A percentile compares a stretch with the other conserved stretches of the same genome.
These are phyloP conservation scores for Heliconius cydno DNA, from an alignment of 2,888 invertebrate genomes.

Conservation along the genomic window DNA sequence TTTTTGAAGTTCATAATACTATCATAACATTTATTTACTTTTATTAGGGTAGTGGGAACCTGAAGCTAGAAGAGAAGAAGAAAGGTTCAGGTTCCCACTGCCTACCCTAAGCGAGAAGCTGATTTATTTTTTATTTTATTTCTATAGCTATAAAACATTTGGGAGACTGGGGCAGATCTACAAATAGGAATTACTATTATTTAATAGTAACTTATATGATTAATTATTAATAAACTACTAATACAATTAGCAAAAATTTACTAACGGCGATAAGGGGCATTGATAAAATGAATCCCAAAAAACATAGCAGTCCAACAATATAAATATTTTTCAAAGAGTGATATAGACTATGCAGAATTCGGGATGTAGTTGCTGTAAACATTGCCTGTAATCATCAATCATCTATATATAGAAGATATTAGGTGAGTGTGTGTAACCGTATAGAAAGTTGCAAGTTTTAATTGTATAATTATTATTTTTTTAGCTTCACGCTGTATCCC, in stretches of 20 bases:
- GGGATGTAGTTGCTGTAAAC: slow-evolving; percentile 61
- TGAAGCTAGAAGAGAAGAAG: too few relatives aligned
- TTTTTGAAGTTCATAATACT: not conserved
- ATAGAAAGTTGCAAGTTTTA: too few relatives aligned
- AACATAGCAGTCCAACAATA: slow-evolving; percentile 66
- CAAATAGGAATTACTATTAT: not conserved
- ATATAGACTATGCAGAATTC: slow-evolving; percentile 64
- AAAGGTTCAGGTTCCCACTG: too few relatives aligned
- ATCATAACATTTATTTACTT: too few relatives aligned
- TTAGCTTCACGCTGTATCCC: too few relatives aligned
- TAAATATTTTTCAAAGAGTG: slow-evolving; percentile 65
- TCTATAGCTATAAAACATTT: not conserved
- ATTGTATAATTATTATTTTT: too few relatives aligned
- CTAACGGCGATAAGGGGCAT: slow-evolving; percentile 59
- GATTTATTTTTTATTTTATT: too few relatives aligned
- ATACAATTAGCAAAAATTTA: slow-evolving; percentile 23
- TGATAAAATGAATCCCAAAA: slow-evolving; percentile 60
- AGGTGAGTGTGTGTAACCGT: not conserved
- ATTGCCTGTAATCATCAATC: slow-evolving; percentile 55
- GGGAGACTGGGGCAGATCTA: not conserved
- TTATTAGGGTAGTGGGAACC: too few relatives aligned
- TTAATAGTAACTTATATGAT: not conserved
- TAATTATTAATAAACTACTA: not conserved
- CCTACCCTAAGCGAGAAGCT: too few relatives aligned
- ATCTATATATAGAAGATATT: not conserved